A percentile compares a stretch with the other conserved stretches of the same genome.
phyloP scores from a whole-genome alignment of 2,888 invertebrate species.

The Lomographa bimaculata region DNA sequence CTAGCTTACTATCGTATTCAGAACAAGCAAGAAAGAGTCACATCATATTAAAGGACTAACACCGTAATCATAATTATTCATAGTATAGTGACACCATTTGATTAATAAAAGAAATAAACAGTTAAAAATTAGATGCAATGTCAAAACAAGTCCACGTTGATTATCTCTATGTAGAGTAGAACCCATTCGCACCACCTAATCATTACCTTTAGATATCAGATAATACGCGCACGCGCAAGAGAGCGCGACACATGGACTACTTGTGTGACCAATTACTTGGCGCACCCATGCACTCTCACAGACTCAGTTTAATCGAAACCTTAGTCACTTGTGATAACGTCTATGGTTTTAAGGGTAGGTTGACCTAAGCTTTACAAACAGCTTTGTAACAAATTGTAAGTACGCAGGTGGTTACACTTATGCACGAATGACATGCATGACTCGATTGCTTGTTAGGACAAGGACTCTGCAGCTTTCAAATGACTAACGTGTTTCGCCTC shows the following conservation, averaged over 20 bases:
- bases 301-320: background rate
- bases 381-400: background rate
- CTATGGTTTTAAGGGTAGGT: background rate
- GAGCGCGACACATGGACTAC: conserved; percentile 32
- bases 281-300: conserved; percentile 23
- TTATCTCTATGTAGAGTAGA: conserved; percentile 14
- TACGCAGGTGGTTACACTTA: conserved; percentile 20
- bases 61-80: no score
- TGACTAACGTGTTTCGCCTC: conserved; percentile 13
- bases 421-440: conserved; percentile 19
- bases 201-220: conserved; percentile 16
- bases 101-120: no score
- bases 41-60: no score
- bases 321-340: conserved; percentile 4
- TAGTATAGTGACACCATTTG: no score
- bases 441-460: conserved; percentile 26
- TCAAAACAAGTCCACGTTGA: conserved; percentile 1
- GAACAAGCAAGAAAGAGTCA: no score
- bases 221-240: conserved; percentile 30
- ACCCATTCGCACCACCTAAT: conserved; percentile 13
- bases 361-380: conserved; percentile 4
- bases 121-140: no score
- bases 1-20: no score
- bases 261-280: conserved; percentile 29
- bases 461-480: conserved; percentile 31